Conservation (phyloP, 2,797 vertebrate genomes). For the Coccyzus lansbergi region DNA sequence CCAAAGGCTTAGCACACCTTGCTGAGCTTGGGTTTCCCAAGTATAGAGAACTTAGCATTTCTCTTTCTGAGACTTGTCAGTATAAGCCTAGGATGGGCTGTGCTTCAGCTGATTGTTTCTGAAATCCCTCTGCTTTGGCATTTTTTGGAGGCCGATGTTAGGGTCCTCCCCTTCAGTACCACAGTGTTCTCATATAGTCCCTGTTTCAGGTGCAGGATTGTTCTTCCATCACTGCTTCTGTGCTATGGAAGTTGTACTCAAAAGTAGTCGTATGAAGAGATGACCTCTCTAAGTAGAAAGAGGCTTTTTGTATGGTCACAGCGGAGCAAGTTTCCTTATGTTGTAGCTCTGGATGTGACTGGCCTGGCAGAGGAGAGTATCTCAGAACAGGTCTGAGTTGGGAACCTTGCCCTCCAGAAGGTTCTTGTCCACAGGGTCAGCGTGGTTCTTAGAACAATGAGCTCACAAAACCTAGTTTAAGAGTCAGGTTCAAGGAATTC, state of each 20-base stretch:
- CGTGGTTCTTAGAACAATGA: neutral
- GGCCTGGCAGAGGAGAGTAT: neutral
- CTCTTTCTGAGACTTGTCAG: neutral
- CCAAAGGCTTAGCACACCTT: fast-evolving
- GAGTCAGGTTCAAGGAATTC: fast-evolving
- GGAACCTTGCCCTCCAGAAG: neutral
- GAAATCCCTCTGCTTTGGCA: neutral
- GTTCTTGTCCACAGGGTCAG: fast-evolving
- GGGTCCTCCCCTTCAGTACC: fast-evolving
- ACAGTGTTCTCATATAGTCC: fast-evolving
- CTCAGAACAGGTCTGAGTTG: neutral
- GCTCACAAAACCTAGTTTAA: neutral
- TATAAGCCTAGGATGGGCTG: neutral
- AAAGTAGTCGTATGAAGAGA: neutral
- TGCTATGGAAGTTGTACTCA: fast-evolving
- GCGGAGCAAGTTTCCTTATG: too few relatives aligned
- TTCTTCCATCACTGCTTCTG: fast-evolving
- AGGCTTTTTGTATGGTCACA: neutral
- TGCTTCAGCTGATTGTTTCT: neutral
- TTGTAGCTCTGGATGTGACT: neutral
- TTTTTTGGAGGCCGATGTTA: neutral
- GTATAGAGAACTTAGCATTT: neutral
- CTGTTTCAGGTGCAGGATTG: too few relatives aligned
- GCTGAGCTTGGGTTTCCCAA: neutral
- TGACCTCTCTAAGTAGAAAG: neutral